phyloP scores from a whole-genome alignment of 2,888 invertebrate species.

The Stictocephala bisonia region DNA sequence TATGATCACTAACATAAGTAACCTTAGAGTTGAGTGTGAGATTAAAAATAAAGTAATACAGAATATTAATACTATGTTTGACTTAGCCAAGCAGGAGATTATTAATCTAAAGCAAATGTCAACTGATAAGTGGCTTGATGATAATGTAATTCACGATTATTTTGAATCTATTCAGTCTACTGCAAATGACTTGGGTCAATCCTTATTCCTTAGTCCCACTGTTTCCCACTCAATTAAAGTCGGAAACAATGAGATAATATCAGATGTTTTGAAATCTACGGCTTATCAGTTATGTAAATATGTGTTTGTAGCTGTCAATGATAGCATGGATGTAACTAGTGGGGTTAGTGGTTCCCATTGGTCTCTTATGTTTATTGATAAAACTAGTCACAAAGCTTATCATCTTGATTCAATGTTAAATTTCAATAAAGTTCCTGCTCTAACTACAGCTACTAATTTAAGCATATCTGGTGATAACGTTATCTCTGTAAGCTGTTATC shows the following conservation, averaged over 20 bases:
- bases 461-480: not conserved
- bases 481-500: not conserved
- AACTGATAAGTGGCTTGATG: slow-evolving; percentile 1
- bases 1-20: not conserved
- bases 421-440: not conserved
- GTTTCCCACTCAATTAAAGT: not conserved
- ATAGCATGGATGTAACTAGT: no score
- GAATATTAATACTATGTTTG: not conserved
- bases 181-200: not conserved
- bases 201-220: slow-evolving; percentile 1
- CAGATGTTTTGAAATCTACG: no score
- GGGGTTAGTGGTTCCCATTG: not conserved
- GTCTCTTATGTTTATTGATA: not conserved
- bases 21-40: not conserved
- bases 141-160: not conserved
- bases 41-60: not conserved
- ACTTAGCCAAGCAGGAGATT: not conserved
- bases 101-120: not conserved
- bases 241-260: no score
- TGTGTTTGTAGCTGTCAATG: no score
- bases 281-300: no score
- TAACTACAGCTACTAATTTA: not conserved
- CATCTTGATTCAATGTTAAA: not conserved
- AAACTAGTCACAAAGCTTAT: not conserved
- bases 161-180: not conserved